phyloP scores from a whole-genome alignment of 2,888 invertebrate genomes.

The Microchrysa polita region DNA sequence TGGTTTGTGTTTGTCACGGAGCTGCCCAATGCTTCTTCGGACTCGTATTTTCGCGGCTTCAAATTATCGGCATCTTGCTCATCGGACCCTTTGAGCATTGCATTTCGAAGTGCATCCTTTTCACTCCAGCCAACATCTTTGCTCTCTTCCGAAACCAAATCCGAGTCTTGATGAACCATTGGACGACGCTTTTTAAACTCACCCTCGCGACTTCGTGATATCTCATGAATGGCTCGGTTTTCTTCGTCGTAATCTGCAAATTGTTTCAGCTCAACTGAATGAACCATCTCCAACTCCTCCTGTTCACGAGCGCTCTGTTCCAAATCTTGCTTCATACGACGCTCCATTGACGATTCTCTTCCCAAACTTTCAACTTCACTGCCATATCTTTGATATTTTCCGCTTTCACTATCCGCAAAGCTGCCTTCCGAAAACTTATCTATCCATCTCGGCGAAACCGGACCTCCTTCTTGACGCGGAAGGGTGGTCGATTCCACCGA shows the following conservation, averaged over 20 bases:
- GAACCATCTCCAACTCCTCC: constrained; percentile 62
- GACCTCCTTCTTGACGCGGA: constrained; percentile 66
- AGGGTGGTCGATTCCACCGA: constrained; percentile 75
- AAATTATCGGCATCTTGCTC: constrained; percentile 60
- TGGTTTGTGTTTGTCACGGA: constrained; percentile 61
- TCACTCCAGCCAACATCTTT: constrained; percentile 63
- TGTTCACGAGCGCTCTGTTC: constrained; percentile 59
- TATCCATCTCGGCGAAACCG: constrained; percentile 67
- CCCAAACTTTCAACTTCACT: constrained; percentile 61
- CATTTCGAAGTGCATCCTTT: constrained; percentile 62
- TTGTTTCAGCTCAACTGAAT: constrained; percentile 68
- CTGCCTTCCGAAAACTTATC: constrained; percentile 65
- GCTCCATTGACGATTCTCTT: constrained; percentile 63
- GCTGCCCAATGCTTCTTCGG: constrained; percentile 53
- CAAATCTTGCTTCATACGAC: constrained; percentile 63
- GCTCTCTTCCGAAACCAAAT: constrained; percentile 63
- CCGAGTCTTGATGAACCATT: constrained; percentile 64
- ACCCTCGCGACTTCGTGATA: constrained; percentile 61
- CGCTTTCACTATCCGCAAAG: constrained; percentile 66
- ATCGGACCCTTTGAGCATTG: constrained; percentile 58
- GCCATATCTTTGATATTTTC: constrained; percentile 61
- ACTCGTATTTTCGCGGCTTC: constrained; percentile 55
- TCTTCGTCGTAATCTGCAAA: constrained; percentile 68
- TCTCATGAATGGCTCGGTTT: constrained; percentile 67
- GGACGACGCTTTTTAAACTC: constrained; percentile 62